Percentiles rank a stretch among this genome's conserved stretches.
phyloP scores from a whole-genome alignment of 2,888 invertebrate genomes.

The Cheilosia pagana region DNA sequence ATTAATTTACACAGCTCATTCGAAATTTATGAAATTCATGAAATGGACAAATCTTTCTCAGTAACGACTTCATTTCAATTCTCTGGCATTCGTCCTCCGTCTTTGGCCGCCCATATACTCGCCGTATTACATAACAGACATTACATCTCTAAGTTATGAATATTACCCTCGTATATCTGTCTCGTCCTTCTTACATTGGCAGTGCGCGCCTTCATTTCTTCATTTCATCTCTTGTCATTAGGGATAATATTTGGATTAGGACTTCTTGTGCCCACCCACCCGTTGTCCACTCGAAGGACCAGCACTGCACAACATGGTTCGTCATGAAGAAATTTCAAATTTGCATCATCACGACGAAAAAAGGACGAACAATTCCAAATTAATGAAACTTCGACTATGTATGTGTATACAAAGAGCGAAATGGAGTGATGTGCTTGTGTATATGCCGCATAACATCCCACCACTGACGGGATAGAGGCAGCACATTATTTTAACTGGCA shows the following conservation, averaged over 20 bases:
- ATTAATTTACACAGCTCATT: conserved; percentile 70
- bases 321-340: conserved; percentile 61
- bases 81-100: conserved; percentile 77
- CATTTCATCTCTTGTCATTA: conserved; percentile 73
- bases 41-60: conserved; percentile 54
- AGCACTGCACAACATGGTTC: conserved; percentile 50
- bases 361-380: conserved; percentile 70
- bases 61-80: conserved; percentile 76
- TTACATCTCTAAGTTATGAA: conserved; percentile 67
- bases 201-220: conserved; percentile 37
- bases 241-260: conserved; percentile 73
- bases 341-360: conserved; percentile 67
- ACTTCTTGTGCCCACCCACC: conserved; percentile 59
- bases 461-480: conserved; percentile 2
- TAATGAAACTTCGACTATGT: conserved; percentile 62
- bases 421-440: conserved; percentile 19
- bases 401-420: not conserved
- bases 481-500: conserved; percentile 68
- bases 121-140: conserved; percentile 55
- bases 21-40: conserved; percentile 74
- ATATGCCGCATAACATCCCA: conserved; percentile 35
- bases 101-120: conserved; percentile 58
- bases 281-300: conserved; percentile 56
- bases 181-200: conserved; percentile 68
- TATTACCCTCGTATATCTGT: conserved; percentile 73